Evolutionary conservation across 2,797 vertebrate genomes (phyloP), one percentile per base, ranked within the genome.

Genomic region (Enteromius treurensis): DNA sequence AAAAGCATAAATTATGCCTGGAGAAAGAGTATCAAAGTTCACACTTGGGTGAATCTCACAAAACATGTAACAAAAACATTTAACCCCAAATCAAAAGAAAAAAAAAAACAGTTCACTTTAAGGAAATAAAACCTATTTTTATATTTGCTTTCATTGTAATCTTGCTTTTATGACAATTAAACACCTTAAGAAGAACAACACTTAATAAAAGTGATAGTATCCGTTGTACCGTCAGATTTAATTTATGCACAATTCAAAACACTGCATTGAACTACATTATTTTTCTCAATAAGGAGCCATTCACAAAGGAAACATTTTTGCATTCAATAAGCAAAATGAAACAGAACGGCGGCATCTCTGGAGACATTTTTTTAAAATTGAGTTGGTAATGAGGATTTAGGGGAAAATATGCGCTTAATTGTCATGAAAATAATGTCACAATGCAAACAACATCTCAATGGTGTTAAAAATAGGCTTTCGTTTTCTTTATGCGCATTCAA

Each of bases 21-120:
- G 23, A 37, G 29, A 77, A 79, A 47, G 49, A 76, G 74, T 58
- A 80, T 86, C 64, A 78, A 74, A 83, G 84, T 76, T 89, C 81
- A 85, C 32, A 67, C 29, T 80, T 19, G 2, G 85, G 40, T 68
- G 17, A 76, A 45, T 77, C 49, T 76, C 19, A n/a, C 5, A 0
- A 47, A 82, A 82, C 73, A 65, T 55, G 34, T 77, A 37, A 37
- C 62, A 77, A 40, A 4, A 11, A 42, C 19, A 55, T 42, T 71
- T 70, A 3, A 81, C 37, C 5, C 3, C n/a, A 51, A 75, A 40
- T 74, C n/a, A 81, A 65, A 26, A 17, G 5, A 40, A n/a, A 65
- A 15, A 65, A 26, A 64, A 34, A 17, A 2, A 80, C 55, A 32
- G 9, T 69, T 19, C 0, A 29, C 10, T 15, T 65, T 6, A 8